These are phyloP conservation scores for Lithophane semibrunnea DNA, from an alignment of 2,888 invertebrate genomes.

Conservation along the genomic window DNA sequence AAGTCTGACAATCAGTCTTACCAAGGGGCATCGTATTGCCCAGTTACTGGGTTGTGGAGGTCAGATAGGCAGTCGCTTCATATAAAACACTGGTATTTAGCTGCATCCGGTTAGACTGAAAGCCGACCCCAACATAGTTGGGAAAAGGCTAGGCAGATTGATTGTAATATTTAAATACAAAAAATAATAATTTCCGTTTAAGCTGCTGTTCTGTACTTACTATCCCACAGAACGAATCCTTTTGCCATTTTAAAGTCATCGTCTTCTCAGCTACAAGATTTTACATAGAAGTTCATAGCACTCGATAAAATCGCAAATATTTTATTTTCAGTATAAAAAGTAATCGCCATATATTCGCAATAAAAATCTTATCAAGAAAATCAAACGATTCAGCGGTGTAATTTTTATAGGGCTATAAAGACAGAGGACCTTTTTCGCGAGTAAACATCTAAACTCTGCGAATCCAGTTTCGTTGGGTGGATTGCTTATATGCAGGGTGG, in stretches of 20 bases:
- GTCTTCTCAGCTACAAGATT: neutral
- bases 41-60: no score
- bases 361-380: slow-evolving; percentile 80
- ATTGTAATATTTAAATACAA: no score
- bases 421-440: slow-evolving; percentile 73
- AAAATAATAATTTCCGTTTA: no score
- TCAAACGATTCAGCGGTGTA: slow-evolving; percentile 81
- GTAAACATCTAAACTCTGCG: slow-evolving; percentile 62
- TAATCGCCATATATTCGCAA: slow-evolving; percentile 76
- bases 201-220: slow-evolving; percentile 9
- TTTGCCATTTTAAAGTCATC: slow-evolving; percentile 31
- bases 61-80: no score
- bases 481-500: slow-evolving; percentile 12
- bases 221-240: slow-evolving; percentile 48
- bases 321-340: slow-evolving; percentile 69
- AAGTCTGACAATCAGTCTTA: no score
- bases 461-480: slow-evolving; percentile 47
- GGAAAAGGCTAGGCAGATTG: no score
- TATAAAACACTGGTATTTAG: no score
- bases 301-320: slow-evolving; percentile 54
- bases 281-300: slow-evolving; percentile 2
- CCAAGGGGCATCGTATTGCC: no score
- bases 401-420: slow-evolving; percentile 82
- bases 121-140: no score
- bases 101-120: no score